Evolutionary conservation across 2,797 vertebrate species (phyloP).

Genomic region (Pangasius krempfi): DNA sequence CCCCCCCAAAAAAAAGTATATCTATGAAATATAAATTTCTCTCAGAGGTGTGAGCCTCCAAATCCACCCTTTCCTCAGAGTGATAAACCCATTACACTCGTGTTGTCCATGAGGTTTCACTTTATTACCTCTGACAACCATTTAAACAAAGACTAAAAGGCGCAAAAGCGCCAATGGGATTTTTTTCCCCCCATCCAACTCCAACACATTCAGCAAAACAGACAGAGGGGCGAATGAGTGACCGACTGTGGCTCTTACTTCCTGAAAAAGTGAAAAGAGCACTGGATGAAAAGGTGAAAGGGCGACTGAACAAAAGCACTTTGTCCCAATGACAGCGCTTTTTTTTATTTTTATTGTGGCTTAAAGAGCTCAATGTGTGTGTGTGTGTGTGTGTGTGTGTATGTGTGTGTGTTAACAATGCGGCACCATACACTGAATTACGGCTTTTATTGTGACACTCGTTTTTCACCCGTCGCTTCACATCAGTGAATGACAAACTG

Average conservation of each 20-base stretch:
- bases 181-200: constrained; percentile 74
- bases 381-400: constrained; percentile 3
- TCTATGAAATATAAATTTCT: background rate
- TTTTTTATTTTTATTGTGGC: constrained; percentile 64
- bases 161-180: constrained; percentile 77
- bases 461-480: constrained; percentile 55
- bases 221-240: constrained; percentile 52
- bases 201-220: constrained; percentile 87
- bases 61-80: constrained; percentile 75
- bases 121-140: constrained; percentile 97
- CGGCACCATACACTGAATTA: constrained; percentile 41
- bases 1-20: too few relatives aligned
- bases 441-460: constrained; percentile 43
- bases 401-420: constrained; percentile 43
- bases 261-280: constrained; percentile 87
- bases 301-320: constrained; percentile 80
- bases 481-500: constrained; percentile 51
- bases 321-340: constrained; percentile 78
- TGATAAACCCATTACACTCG: constrained; percentile 86
- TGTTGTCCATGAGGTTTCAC: constrained; percentile 93
- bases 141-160: constrained; percentile 95
- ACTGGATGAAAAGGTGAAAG: constrained; percentile 79
- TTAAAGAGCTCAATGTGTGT: constrained; percentile 39
- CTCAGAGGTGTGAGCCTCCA: constrained; percentile 65
- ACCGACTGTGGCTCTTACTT: constrained; percentile 84